Base-by-base conservation (phyloP, 1,140 invertebrate genomes). In the Delia radicum region DNA sequence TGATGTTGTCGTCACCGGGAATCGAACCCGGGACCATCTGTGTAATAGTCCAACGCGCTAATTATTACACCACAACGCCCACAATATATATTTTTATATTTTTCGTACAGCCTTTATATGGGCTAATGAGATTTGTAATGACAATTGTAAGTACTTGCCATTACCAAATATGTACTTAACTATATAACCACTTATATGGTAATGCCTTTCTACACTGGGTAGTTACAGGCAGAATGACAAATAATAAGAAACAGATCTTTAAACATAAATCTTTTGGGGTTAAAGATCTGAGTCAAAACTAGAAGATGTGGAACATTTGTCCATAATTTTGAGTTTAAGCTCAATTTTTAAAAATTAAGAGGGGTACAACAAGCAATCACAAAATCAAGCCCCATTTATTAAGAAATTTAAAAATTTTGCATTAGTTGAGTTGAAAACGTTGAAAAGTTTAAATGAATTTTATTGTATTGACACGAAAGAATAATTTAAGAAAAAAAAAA, bases 371-470 rank as follows among this genome's bases (percentile, higher is more conserved):
- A 15, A 13, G 37, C 0, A 42, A 15, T 42, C 3, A 42, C 10
- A 55, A 55, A 55, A 21, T 55, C 24, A 24, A 55, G 24, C 48
- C 46, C n/a, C 48, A 55, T 55, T 55, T 18, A 55, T 55, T 55
- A 55, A 55, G 48, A 55, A 55, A 55, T 55, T 21, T 10, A 7
- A 55, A 55, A 33, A 69, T 18, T 18, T 29, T n/a, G n/a, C 26
- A 21, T 33, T 26, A 69, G 65, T 69, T 69, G 65, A 69, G 65
- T 33, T 33, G 65, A 26, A 69, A 69, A 69, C 65, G 65, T 69
- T 69, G 65, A 33, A 21, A 31, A 21, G 65, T 33, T 69, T 69
- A 69, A 69, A 69, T 21, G 65, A 69, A 21, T 21, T 33, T 8
- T 27, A 12, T 12, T 55, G 15, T 18, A 55, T 26, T 29, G 24